Evolutionary conservation across 2,113 vertebrate species (phyloP).

Genomic region (Gnathonemus longibarbis): DNA sequence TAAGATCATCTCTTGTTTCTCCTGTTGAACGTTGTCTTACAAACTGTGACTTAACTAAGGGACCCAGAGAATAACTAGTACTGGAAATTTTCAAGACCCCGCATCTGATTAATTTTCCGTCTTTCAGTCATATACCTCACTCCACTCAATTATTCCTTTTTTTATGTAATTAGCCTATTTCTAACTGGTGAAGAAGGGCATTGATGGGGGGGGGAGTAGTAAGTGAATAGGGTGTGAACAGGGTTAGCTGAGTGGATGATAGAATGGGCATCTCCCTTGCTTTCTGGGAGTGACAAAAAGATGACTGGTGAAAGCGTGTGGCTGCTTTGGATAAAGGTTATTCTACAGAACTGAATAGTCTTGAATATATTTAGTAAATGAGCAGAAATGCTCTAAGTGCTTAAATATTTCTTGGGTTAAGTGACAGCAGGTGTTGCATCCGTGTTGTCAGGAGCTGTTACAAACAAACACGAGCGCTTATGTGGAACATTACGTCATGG

Average conservation of each 20-base stretch:
- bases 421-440: background rate
- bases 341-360: background rate
- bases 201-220: background rate
- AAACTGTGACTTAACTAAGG: background rate
- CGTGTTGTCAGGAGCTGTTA: background rate
- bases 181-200: background rate
- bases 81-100: background rate
- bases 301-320: too few relatives aligned
- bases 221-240: background rate
- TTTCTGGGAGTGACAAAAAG: background rate
- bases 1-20: background rate
- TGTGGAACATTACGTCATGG: background rate
- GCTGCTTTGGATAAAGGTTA: background rate
- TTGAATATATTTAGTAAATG: background rate
- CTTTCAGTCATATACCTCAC: background rate
- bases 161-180: background rate
- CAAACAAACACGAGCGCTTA: background rate
- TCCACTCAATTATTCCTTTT: background rate
- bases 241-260: background rate
- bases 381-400: background rate
- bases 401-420: background rate
- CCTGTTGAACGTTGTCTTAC: background rate
- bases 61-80: background rate
- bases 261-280: background rate
- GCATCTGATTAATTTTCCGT: background rate